phyloP scores from a whole-genome alignment of 2,797 vertebrate genomes.

The Miichthys miiuy region DNA sequence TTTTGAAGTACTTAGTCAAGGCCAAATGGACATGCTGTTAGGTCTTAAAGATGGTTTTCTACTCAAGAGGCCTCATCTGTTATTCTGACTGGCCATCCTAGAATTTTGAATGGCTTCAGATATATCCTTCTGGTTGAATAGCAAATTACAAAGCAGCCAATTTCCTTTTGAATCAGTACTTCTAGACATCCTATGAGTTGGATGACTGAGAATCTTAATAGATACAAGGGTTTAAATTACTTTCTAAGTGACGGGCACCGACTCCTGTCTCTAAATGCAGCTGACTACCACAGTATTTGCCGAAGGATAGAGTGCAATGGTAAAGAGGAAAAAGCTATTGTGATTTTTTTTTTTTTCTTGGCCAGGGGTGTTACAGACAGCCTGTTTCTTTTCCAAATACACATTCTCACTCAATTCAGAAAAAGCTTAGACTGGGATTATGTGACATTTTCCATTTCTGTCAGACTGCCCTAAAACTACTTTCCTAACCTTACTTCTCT shows the following conservation, averaged over 20 bases:
- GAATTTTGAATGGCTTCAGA: background rate
- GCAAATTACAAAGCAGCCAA: background rate
- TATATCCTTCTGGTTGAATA: background rate
- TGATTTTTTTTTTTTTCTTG: background rate
- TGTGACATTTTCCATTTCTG: slow-evolving; percentile 33
- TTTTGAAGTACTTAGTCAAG: background rate
- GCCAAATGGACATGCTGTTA: background rate
- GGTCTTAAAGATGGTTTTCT: background rate
- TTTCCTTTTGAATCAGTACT: slow-evolving; percentile 1
- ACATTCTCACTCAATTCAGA: slow-evolving; percentile 1
- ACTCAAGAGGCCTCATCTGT: background rate
- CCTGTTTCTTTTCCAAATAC: slow-evolving; percentile 3
- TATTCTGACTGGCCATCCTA: no score
- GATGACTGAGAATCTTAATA: background rate
- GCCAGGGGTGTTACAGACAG: background rate
- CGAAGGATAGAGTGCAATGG: no score
- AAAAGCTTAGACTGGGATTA: slow-evolving; percentile 32
- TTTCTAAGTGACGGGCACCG: background rate
- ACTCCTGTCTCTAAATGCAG: background rate
- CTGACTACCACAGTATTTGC: background rate
- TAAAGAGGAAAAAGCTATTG: background rate
- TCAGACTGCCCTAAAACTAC: background rate
- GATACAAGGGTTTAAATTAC: background rate
- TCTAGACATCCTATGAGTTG: background rate
- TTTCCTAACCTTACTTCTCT: slow-evolving; percentile 11